Conservation (phyloP, 2,888 invertebrate genomes). For the Cecidostiba fungosa region DNA sequence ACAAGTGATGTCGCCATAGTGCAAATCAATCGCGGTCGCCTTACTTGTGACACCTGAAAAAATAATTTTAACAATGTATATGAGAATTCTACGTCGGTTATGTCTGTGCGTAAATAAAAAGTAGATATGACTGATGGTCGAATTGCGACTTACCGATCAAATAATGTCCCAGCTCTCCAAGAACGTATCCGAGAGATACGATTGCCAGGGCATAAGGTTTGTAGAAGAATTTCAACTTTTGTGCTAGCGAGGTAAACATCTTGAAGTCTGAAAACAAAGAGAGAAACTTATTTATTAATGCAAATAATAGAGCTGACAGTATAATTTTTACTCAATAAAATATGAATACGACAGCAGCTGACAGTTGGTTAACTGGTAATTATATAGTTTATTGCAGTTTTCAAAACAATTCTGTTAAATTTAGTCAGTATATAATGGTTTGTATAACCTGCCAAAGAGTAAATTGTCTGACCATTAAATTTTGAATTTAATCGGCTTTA, state of each 20-base stretch:
- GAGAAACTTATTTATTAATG: not conserved
- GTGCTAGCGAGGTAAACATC: constrained; percentile 79
- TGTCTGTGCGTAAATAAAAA: not conserved
- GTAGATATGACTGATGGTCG: not conserved
- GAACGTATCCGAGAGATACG: constrained; percentile 91
- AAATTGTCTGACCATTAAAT: too few relatives aligned
- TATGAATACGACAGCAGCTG: too few relatives aligned
- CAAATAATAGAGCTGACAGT: not conserved
- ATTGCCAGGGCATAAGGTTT: constrained; percentile 90
- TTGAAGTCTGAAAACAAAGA: constrained; percentile 48
- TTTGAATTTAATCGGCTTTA: too few relatives aligned
- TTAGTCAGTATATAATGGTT: too few relatives aligned
- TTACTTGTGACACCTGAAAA: constrained; percentile 89
- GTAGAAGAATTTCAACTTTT: constrained; percentile 87
- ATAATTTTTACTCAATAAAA: not conserved
- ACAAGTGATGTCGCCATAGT: constrained; percentile 93
- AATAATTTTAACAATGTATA: not conserved
- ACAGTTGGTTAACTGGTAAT: too few relatives aligned
- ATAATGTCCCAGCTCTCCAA: constrained; percentile 94
- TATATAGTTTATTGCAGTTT: too few relatives aligned
- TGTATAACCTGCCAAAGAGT: too few relatives aligned
- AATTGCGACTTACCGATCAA: constrained; percentile 84
- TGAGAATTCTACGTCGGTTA: not conserved
- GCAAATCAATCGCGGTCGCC: constrained; percentile 91
- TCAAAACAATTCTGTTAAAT: too few relatives aligned